phyloP scores from a whole-genome alignment of 1,140 invertebrate genomes.

The Zaprionus lachaisei region DNA sequence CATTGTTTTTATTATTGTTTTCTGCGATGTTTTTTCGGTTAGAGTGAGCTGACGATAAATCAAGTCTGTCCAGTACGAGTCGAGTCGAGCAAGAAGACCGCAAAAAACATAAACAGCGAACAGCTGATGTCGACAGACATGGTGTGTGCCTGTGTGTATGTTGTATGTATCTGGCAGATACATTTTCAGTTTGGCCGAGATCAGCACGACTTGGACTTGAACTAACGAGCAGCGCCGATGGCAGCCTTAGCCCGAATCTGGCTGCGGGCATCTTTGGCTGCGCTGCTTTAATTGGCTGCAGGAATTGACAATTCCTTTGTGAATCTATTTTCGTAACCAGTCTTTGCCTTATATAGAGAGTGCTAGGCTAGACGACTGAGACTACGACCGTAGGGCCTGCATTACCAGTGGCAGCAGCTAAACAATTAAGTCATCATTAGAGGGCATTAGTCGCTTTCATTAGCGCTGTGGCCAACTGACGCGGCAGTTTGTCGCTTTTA shows the following conservation, averaged over 20 bases:
- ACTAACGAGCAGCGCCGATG: slow-evolving; percentile 38
- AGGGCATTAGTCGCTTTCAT: slow-evolving; percentile 65
- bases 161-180: slow-evolving; percentile 60
- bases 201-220: slow-evolving; percentile 60
- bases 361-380: not conserved
- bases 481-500: slow-evolving; percentile 54
- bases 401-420: not conserved
- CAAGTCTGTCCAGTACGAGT: slow-evolving; percentile 62
- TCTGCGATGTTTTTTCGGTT: slow-evolving; percentile 4
- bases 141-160: slow-evolving; percentile 1
- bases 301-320: slow-evolving; percentile 50
- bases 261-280: slow-evolving; percentile 27
- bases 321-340: slow-evolving; percentile 50
- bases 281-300: slow-evolving; percentile 43
- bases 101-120: slow-evolving; percentile 70
- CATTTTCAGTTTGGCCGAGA: slow-evolving; percentile 29
- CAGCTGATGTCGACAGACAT: slow-evolving; percentile 59
- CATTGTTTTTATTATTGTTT: slow-evolving; percentile 30
- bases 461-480: slow-evolving; percentile 55
- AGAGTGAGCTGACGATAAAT: slow-evolving; percentile 60
- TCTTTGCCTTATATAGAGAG: slow-evolving; percentile 48
- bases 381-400: slow-evolving; percentile 15
- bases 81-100: slow-evolving; percentile 37
- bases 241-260: slow-evolving; percentile 20
- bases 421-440: slow-evolving; percentile 77